Percentiles rank a stretch among this genome's conserved stretches.
phyloP scores from a whole-genome alignment of 1,140 invertebrate species.

The Heliconius nattereri region DNA sequence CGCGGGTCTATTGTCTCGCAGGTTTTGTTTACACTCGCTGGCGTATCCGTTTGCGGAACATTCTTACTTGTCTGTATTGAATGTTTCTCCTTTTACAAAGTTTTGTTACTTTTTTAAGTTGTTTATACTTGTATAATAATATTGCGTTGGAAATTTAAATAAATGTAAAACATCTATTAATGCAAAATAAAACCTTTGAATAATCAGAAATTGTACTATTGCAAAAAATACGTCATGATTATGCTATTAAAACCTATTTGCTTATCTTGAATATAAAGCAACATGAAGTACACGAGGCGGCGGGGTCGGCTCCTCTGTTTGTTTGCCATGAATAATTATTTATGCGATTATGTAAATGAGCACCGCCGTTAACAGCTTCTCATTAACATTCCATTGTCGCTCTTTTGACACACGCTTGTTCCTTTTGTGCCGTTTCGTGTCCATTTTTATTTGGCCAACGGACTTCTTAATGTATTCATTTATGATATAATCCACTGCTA shows the following conservation, averaged over 20 bases:
- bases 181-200: not conserved
- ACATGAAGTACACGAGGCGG: conserved; percentile 2
- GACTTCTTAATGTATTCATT: conserved; percentile 45
- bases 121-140: too few species aligned
- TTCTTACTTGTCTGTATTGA: conserved; percentile 13
- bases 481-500: conserved; percentile 38
- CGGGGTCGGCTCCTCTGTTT: conserved; percentile 23
- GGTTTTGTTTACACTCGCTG: conserved; percentile 70
- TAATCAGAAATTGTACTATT: not conserved
- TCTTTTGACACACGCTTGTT: conserved; percentile 56
- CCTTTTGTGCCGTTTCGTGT: conserved; percentile 64
- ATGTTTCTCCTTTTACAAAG: not conserved
- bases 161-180: too few species aligned
- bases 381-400: conserved; percentile 75
- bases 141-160: too few species aligned
- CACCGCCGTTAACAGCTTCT: conserved; percentile 65
- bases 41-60: conserved; percentile 58
- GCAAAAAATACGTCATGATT: not conserved
- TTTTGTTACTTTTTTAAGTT: not conserved
- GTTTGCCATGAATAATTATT: conserved; percentile 68
- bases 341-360: conserved; percentile 73
- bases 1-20: conserved; percentile 69
- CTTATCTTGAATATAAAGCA: conserved; percentile 9
- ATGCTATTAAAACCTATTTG: not conserved
- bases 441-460: conserved; percentile 54